Evolutionary conservation across 92 coral and sea anemone genomes (phyloP), one percentile per base, ranked within the genome.

Genomic region (Phenganax subtilis): DNA sequence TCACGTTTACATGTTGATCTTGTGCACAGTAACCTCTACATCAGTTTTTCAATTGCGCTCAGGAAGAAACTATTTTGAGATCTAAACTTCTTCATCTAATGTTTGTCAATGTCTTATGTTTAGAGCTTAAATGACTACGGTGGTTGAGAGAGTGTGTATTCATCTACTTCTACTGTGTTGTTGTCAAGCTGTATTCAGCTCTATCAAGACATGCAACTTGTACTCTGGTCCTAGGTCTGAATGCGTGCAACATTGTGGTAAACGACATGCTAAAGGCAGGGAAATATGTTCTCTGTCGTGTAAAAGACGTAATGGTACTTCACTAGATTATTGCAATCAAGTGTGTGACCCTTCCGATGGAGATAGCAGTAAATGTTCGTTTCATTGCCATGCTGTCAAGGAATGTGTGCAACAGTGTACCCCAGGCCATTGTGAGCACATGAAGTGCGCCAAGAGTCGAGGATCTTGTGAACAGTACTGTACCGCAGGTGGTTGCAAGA

Each of bases 401-500:
- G 81, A 76, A 31, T 84, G 86, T 25, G 82, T 59, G n/a, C 86
- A 84, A 20, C 86, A 84, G 17, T 84, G 86, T 64, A 57, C 75
- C 5, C 73, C 69, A 51, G 83, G 83, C 9, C 83, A 79, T 20
- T 79, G 83, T n/a, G 56, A n/a, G 59, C 83, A 79, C 30, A 63
- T 79, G 83, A 79, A 63, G 31, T 79, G 83, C 74, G 25, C 74
- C 17, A 53, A 56, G 47, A 62, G 55, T 68, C 31, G 58, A 29
- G 74, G 47, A 27, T 28, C 6, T 61, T 79, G 83, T 30, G 83
- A 79, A 54, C 83, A 79, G 69, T 31, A 44, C 11, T 79, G 83
- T 25, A 79, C 73, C 28, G 74, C 56, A 51, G 83, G 83, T 12
- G 74, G 57, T 59, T 79, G 83, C 62, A 62, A 79, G 52, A 79